A percentile compares a stretch with the other conserved stretches of the same genome.
These are phyloP conservation scores for Microtus montanus DNA, from an alignment of 2,113 vertebrate genomes.

Conservation along the genomic window DNA sequence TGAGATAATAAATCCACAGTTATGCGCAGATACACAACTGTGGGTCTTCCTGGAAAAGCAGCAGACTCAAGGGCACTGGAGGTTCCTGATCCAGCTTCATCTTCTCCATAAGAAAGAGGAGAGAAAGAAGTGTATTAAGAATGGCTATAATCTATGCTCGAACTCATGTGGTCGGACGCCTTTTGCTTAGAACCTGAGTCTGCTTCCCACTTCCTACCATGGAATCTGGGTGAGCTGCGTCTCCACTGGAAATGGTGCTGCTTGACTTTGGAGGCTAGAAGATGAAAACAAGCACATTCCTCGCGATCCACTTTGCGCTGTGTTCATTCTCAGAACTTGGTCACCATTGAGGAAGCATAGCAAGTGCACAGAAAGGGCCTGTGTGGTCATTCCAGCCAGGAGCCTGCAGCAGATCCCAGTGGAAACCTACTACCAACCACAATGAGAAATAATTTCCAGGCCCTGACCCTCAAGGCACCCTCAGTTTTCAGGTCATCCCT, in stretches of 20 bases:
- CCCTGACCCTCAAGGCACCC: neutral
- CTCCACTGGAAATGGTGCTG: neutral
- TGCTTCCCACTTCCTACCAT: neutral
- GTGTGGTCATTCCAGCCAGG: neutral
- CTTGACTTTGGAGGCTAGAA: neutral
- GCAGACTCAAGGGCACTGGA: neutral
- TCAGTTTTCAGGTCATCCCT: neutral
- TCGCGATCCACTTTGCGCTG: neutral
- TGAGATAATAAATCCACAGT: neutral
- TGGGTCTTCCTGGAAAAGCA: slow-evolving; percentile 18
- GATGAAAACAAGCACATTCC: neutral
- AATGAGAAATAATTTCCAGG: neutral
- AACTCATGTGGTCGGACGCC: neutral
- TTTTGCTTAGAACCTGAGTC: neutral
- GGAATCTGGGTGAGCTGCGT: neutral
- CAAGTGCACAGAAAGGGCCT: neutral
- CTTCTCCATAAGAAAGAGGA: neutral
- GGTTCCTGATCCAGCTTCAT: neutral
- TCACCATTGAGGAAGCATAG: neutral
- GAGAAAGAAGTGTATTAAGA: neutral
- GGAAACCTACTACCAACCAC: neutral
- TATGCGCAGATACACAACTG: neutral
- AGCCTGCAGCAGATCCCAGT: neutral
- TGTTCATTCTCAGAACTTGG: neutral
- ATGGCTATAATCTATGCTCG: neutral